Conservation (phyloP, 2,113 vertebrate genomes). For the Macheiramphus alcinus region DNA sequence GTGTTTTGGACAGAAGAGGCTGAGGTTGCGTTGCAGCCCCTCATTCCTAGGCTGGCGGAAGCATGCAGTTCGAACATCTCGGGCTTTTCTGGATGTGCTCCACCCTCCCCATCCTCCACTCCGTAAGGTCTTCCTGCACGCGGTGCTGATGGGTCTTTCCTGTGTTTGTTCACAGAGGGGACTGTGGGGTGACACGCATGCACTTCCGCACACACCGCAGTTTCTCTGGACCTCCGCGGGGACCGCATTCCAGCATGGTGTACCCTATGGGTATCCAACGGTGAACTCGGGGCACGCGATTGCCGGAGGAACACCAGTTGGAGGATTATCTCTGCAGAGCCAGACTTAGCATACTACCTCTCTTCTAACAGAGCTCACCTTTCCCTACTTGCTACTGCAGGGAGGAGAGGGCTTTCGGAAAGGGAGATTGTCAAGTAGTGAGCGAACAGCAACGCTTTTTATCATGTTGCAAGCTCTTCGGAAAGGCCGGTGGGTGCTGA, state of each 20-base stretch:
- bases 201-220: fast-evolving
- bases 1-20: background rate
- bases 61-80: background rate
- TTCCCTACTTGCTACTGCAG: background rate
- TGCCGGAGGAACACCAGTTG: background rate
- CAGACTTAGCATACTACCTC: background rate
- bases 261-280: background rate
- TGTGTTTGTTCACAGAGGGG: background rate
- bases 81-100: background rate
- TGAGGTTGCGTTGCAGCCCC: background rate
- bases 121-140: background rate
- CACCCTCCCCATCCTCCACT: background rate
- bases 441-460: background rate
- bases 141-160: background rate
- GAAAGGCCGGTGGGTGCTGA: background rate
- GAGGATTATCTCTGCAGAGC: background rate
- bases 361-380: background rate
- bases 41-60: background rate
- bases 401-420: background rate
- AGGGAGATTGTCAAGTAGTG: background rate
- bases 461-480: fast-evolving
- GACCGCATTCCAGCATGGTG: background rate
- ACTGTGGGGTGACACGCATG: fast-evolving
- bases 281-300: background rate
- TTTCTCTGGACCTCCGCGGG: background rate